phyloP scores from a whole-genome alignment of 2,113 vertebrate species.

The Periophthalmodon schlosseri region DNA sequence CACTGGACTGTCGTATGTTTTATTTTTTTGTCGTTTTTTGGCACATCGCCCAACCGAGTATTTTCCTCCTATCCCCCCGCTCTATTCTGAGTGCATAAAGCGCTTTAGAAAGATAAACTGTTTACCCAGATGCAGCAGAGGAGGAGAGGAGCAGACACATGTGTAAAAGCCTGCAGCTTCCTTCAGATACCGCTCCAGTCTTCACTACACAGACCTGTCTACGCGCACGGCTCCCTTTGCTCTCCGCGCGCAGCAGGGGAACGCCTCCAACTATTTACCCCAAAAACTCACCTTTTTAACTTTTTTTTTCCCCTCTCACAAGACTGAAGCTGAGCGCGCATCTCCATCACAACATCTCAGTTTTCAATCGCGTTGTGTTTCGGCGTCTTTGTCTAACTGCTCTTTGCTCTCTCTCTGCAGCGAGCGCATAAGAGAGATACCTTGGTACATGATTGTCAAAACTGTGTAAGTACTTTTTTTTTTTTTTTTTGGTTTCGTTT shows the following conservation, averaged over 20 bases:
- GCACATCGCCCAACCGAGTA: no score
- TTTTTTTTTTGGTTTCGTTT: conserved; percentile 53
- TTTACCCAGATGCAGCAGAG: conserved; percentile 6
- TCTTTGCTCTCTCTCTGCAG: conserved; percentile 62
- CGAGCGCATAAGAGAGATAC: conserved; percentile 71
- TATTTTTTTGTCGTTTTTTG: no score
- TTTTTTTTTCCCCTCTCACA: conserved; percentile 52
- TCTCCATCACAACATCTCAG: conserved; percentile 60
- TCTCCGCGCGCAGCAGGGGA: conserved; percentile 67
- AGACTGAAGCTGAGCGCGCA: conserved; percentile 42
- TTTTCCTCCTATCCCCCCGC: no score
- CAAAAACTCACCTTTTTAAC: conserved; percentile 52
- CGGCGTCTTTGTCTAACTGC: conserved; percentile 59
- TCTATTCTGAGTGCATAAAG: not conserved
- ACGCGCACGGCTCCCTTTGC: conserved; percentile 67
- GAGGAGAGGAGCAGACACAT: conserved; percentile 45
- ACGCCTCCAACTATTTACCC: conserved; percentile 71
- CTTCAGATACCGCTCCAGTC: conserved; percentile 61
- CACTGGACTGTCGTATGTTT: no score
- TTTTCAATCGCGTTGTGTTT: conserved; percentile 65
- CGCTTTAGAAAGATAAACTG: not conserved
- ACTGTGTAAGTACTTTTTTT: conserved; percentile 67
- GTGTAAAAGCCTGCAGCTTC: conserved; percentile 56
- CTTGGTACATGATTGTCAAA: conserved; percentile 77
- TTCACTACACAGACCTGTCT: conserved; percentile 58